Conservation (phyloP, 2,888 invertebrate species). For the Hydroisotoma schaefferi region DNA sequence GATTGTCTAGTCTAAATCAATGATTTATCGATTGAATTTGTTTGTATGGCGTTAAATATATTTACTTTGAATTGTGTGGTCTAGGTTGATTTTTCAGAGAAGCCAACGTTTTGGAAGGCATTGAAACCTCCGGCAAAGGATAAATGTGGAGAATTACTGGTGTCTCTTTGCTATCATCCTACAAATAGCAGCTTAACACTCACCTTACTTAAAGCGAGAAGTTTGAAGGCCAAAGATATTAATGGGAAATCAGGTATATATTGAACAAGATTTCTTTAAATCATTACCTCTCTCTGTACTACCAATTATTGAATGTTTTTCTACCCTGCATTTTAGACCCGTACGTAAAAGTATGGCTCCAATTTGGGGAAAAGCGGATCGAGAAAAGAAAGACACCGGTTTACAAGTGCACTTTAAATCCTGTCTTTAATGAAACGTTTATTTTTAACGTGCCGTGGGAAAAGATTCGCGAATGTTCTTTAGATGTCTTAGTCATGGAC, state of each 20-base stretch:
- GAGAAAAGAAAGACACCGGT: conserved; percentile 95
- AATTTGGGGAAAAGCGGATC: conserved; percentile 88
- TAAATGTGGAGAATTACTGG: conserved; percentile 85
- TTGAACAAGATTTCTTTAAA: background rate
- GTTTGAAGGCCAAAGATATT: conserved; percentile 92
- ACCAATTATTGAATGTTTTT: background rate
- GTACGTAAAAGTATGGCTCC: conserved; percentile 96
- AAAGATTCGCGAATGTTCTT: conserved; percentile 88
- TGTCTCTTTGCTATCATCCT: conserved; percentile 92
- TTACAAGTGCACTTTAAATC: conserved; percentile 89
- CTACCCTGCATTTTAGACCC: conserved; percentile 68
- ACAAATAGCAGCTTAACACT: conserved; percentile 89
- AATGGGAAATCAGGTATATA: conserved; percentile 83
- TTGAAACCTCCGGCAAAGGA: conserved; percentile 88
- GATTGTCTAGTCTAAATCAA: too few relatives aligned
- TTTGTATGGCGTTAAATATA: too few relatives aligned
- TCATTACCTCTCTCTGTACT: too few relatives aligned
- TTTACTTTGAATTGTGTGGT: too few relatives aligned
- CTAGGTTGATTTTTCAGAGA: conserved; percentile 85
- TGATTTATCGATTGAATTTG: too few relatives aligned
- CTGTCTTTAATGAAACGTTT: conserved; percentile 93
- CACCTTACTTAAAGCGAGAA: conserved; percentile 85
- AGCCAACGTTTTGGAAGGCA: conserved; percentile 92
- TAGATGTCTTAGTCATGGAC: conserved; percentile 95
- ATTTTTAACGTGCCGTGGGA: conserved; percentile 96